Evolutionary conservation across 2,797 vertebrate species (phyloP).

Genomic region (Ctenopoma multispine): DNA sequence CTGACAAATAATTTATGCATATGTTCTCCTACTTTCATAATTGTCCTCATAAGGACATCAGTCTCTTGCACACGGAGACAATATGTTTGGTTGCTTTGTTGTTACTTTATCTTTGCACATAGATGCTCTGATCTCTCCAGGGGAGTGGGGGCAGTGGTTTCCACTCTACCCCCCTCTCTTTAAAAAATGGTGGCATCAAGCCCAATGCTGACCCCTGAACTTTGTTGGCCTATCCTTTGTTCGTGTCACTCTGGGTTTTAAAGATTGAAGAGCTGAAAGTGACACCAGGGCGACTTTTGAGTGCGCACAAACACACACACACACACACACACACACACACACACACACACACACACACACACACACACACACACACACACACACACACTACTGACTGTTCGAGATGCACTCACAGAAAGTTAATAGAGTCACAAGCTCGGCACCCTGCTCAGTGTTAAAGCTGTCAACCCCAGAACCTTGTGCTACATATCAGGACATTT

Average conservation of each 20-base stretch:
- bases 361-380: conserved; percentile 34
- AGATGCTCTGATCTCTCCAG: conserved; percentile 36
- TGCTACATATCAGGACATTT: conserved; percentile 84
- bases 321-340: conserved; percentile 34
- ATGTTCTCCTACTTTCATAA: conserved; percentile 40
- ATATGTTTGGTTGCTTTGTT: conserved; percentile 25
- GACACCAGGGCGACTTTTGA: conserved; percentile 68
- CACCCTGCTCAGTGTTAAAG: conserved; percentile 79
- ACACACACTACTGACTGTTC: conserved; percentile 66
- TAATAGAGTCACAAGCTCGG: conserved; percentile 81
- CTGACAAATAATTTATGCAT: conserved; percentile 44
- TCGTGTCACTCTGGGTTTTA: conserved; percentile 67
- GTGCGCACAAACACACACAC: conserved; percentile 34
- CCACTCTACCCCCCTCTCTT: conserved; percentile 24
- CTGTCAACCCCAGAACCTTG: conserved; percentile 77
- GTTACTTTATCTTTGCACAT: conserved; percentile 32
- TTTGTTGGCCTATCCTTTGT: conserved; percentile 76
- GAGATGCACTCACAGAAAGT: conserved; percentile 66
- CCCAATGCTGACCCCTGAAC: conserved; percentile 77
- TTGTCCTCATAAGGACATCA: conserved; percentile 28
- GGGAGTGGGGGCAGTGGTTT: conserved; percentile 43
- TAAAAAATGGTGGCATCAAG: conserved; percentile 73
- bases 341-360: conserved; percentile 30
- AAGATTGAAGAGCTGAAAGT: conserved; percentile 76
- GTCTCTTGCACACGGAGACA: conserved; percentile 25